Percentiles rank a stretch among this genome's conserved stretches.
Evolutionary conservation across 2,888 invertebrate species (phyloP).

Genomic region (Drosophila infuscata): DNA sequence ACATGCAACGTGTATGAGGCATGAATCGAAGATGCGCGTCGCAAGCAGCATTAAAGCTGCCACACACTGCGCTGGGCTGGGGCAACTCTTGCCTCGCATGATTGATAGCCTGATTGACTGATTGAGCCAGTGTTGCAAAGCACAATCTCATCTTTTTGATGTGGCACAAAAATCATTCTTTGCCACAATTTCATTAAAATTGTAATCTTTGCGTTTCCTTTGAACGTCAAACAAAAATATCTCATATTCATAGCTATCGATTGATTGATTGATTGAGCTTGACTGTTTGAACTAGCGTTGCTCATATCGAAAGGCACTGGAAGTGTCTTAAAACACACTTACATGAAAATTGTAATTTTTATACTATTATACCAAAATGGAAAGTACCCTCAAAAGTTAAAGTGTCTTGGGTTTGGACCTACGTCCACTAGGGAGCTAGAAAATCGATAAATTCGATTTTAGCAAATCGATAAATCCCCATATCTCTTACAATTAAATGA

Average conservation of each 20-base stretch:
- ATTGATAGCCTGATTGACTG: conserved; percentile 37
- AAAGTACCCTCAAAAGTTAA: too few species aligned
- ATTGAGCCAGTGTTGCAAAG: conserved; percentile 10
- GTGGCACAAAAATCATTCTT: not conserved
- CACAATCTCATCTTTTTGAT: not conserved
- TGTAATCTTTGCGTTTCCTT: not conserved
- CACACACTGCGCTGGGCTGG: conserved; percentile 12
- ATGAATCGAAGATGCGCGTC: conserved; percentile 39
- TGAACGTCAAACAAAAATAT: not conserved
- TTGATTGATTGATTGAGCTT: not conserved
- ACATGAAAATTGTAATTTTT: not conserved
- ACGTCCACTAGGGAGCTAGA: too few species aligned
- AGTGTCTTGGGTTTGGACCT: too few species aligned
- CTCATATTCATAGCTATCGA: not conserved
- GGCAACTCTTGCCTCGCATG: conserved; percentile 16
- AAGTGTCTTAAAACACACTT: not conserved
- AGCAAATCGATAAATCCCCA: too few species aligned
- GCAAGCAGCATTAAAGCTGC: conserved; percentile 50
- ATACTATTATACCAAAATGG: too few species aligned
- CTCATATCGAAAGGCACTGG: not conserved
- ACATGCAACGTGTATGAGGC: conserved; percentile 50
- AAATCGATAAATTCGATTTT: too few species aligned
- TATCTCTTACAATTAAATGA: too few species aligned
- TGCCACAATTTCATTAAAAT: conserved; percentile 1
- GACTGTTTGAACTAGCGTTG: not conserved